Base-by-base conservation (phyloP, 2,888 invertebrate genomes). In the Pterostichus niger region DNA sequence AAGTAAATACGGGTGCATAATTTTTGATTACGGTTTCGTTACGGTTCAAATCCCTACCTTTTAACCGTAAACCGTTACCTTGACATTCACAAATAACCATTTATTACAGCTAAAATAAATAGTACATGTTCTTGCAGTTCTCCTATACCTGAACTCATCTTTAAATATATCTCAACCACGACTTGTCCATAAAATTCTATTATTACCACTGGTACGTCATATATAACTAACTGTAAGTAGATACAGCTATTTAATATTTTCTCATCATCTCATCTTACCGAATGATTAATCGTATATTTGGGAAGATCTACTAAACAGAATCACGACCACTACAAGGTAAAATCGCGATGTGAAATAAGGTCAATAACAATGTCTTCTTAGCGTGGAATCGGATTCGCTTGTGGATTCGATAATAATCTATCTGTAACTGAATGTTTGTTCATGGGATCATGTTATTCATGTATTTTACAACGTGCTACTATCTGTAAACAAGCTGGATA, bases 311-410 rank as follows among this genome's bases (percentile, higher is more conserved):
- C 11, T 11, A 9, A 17, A 56, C 15, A 33, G 10, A 31, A 10
- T 24, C 61, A 61, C 61, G 61, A 56, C 17, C 31, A 33, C 10
- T 40, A 31, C 78, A 78, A 78, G 78, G 78, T 78, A 59, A 78
- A 49, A 49, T 31, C 54, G 46, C 56, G 15, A 15, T 9, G 24
- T 35, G 44, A 78, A 61, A 78, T 78, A 78, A 78, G 78, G 78
- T 78, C 78, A 78, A 78, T 78, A 78, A 78, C 78, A 78, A 78
- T 78, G 78, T 56, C 17, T 56, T 56, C 17, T 56, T 56, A 56
- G 17, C 77, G 40, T 56, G 56, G 56, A 54, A 56, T 56, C 77
- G 49, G 61, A 40, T 78, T 59, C 78, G 78, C 54, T 56, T 54
- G 71, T 40, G 10, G 13, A 13, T 24, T 31, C 15, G 78, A 78